phyloP scores from a whole-genome alignment of 2,113 vertebrate genomes.

The Saguinus midas region DNA sequence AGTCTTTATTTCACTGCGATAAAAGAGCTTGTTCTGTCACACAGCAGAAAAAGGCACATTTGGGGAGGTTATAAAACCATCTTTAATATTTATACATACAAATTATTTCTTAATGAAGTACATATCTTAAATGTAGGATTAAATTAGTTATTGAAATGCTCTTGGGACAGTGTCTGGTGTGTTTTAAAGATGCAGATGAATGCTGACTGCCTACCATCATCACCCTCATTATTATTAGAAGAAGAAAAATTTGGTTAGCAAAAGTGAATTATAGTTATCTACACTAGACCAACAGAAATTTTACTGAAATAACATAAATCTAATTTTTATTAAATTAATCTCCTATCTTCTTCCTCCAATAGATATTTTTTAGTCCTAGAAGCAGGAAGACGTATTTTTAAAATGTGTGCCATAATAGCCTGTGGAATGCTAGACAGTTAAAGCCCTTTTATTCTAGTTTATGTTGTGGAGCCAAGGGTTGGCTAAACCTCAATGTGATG shows the following conservation, averaged over 20 bases:
- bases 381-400: not conserved
- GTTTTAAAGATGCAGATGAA: not conserved
- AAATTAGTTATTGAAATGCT: not conserved
- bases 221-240: not conserved
- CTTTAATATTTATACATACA: not conserved
- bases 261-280: not conserved
- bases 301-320: not conserved
- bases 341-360: not conserved
- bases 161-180: not conserved
- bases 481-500: not conserved
- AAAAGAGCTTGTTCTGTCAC: not conserved
- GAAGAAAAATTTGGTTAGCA: not conserved
- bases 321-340: not conserved
- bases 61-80: not conserved
- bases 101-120: not conserved
- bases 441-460: not conserved
- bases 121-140: not conserved
- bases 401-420: not conserved
- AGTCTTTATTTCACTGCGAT: not conserved
- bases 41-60: not conserved
- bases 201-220: not conserved
- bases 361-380: not conserved
- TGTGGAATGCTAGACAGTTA: not conserved
- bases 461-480: not conserved
- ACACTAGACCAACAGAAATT: not conserved